These are phyloP conservation scores for Pomatorhinus ruficollis DNA, from an alignment of 2,113 vertebrate genomes.

Conservation along the genomic window DNA sequence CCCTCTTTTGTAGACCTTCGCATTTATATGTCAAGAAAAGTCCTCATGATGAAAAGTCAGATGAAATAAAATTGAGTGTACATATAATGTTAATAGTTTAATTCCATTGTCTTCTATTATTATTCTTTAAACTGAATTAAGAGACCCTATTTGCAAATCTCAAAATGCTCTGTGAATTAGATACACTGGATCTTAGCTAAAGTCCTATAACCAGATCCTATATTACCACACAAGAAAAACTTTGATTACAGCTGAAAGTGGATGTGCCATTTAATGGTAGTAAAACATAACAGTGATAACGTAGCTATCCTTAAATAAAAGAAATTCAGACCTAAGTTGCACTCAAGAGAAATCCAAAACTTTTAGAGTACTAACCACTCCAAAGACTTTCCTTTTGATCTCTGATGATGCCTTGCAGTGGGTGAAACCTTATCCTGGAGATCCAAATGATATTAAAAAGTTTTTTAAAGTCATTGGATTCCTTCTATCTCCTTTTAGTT, in stretches of 20 bases:
- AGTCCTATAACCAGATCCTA: background rate
- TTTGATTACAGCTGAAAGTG: background rate
- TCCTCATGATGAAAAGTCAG: background rate
- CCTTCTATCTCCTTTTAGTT: background rate
- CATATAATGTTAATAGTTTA: background rate
- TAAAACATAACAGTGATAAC: background rate
- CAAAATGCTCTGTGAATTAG: background rate
- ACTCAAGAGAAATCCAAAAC: background rate
- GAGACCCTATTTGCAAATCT: background rate
- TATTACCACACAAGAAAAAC: background rate
- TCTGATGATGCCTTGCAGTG: background rate
- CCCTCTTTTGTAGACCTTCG: background rate
- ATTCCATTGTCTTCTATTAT: background rate
- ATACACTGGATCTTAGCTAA: background rate
- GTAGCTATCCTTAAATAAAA: background rate
- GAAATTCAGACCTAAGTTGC: background rate
- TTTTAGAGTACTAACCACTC: background rate
- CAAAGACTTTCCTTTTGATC: background rate
- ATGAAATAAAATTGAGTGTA: background rate
- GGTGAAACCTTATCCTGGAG: background rate
- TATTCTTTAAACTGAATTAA: constrained; percentile 14
- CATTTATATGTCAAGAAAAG: background rate
- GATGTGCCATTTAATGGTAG: background rate
- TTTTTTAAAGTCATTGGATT: background rate
- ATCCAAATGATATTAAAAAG: background rate